Conservation (phyloP, 1,140 invertebrate genomes). For the Hormaphis cornu region DNA sequence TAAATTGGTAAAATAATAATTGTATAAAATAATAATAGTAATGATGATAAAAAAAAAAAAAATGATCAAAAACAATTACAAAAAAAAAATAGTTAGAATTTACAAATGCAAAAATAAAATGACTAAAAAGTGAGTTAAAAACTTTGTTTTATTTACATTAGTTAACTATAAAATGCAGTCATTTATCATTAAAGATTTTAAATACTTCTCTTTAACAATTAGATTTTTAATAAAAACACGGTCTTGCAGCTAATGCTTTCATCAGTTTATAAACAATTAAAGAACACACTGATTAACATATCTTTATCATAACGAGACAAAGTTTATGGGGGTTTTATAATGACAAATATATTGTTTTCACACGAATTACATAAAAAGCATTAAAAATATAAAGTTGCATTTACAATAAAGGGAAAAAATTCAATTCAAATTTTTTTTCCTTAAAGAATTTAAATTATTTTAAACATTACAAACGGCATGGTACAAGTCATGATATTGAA, state of each 20-base stretch:
- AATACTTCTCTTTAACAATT: neutral
- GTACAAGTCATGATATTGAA: constrained; percentile 19
- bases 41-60: constrained; percentile 22
- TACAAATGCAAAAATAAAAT: constrained; percentile 32
- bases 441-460: no score
- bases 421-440: no score
- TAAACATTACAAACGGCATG: neutral
- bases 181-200: neutral
- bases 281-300: neutral
- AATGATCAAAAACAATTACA: constrained; percentile 22
- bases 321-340: neutral
- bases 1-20: constrained; percentile 15
- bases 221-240: neutral
- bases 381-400: no score
- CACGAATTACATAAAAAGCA: neutral
- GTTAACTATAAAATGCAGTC: constrained; percentile 5
- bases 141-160: constrained; percentile 24
- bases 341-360: neutral
- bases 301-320: neutral
- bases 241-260: constrained; percentile 1
- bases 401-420: no score
- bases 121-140: constrained; percentile 27
- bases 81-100: constrained; percentile 28
- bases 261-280: constrained; percentile 14
- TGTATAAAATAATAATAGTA: no score